Conservation (phyloP, 2,888 invertebrate species). For the Hydropsyche betteni region DNA sequence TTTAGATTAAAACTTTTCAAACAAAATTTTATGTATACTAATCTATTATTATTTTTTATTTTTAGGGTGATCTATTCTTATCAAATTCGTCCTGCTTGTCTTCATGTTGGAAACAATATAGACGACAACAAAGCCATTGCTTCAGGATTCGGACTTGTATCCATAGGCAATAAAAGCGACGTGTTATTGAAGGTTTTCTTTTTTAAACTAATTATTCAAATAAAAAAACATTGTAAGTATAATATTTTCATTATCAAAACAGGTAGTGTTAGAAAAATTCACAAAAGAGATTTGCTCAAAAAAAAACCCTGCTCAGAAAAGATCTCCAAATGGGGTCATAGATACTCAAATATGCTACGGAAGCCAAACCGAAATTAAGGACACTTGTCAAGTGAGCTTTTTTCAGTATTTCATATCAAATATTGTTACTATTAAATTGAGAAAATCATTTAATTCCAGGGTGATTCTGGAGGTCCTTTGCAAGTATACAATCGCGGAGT, state of each 20-base stretch:
- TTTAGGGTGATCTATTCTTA: background rate
- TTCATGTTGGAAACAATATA: slow-evolving; percentile 4
- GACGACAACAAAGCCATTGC: background rate
- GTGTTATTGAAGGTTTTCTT: slow-evolving; percentile 13
- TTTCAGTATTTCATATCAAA: background rate
- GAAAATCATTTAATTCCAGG: slow-evolving; percentile 58
- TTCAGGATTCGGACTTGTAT: background rate
- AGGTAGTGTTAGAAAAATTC: background rate
- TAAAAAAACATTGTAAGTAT: too few relatives aligned
- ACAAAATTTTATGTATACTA: too few relatives aligned
- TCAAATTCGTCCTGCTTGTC: slow-evolving; percentile 15
- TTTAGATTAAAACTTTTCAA: background rate
- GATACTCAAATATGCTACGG: slow-evolving; percentile 29
- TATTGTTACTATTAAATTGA: too few relatives aligned
- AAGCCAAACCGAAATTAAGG: background rate
- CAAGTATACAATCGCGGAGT: slow-evolving; percentile 57
- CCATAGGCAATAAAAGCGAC: background rate
- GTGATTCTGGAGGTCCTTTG: slow-evolving; percentile 75
- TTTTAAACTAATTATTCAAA: too few relatives aligned
- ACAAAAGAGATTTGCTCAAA: background rate
- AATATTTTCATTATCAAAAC: too few relatives aligned
- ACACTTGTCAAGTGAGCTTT: slow-evolving; percentile 7
- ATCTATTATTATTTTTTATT: too few relatives aligned
- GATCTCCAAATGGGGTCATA: background rate
- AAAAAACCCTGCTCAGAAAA: background rate